phyloP scores from a whole-genome alignment of 2,797 vertebrate genomes.

The Clarias fuscus region DNA sequence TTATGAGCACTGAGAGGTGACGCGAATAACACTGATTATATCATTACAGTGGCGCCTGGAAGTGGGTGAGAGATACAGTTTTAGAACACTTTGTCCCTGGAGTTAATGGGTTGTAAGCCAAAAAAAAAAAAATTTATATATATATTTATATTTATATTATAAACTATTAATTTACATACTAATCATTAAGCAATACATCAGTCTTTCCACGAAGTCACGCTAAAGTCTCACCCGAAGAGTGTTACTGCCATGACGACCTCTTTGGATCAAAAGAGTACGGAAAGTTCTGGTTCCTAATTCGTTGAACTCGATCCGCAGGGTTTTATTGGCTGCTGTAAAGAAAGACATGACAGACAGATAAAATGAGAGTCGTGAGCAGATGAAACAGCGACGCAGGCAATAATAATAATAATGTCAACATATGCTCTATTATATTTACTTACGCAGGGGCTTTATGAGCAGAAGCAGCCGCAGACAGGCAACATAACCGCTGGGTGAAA shows the following conservation, averaged over 20 bases:
- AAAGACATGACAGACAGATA: background rate
- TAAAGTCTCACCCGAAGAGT: constrained; percentile 2
- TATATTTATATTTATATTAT: too few relatives aligned
- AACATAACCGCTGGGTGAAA: background rate
- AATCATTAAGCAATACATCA: background rate
- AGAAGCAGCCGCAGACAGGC: constrained; percentile 3
- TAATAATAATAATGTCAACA: background rate
- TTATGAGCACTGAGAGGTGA: too few relatives aligned
- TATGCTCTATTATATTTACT: constrained; percentile 2
- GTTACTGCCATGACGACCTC: background rate
- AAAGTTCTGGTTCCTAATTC: background rate
- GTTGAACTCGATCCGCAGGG: constrained; percentile 1
- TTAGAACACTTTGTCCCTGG: too few relatives aligned
- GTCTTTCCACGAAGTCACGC: background rate
- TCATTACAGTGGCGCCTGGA: too few relatives aligned
- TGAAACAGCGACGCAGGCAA: background rate
- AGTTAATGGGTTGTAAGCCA: too few relatives aligned
- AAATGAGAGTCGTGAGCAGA: background rate
- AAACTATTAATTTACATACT: too few relatives aligned
- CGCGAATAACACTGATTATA: too few relatives aligned
- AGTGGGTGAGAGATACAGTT: too few relatives aligned
- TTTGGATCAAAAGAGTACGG: background rate
- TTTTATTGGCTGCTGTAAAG: constrained; percentile 23
- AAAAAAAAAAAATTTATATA: too few relatives aligned
- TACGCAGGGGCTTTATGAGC: constrained; percentile 32